Evolutionary conservation across 2,888 invertebrate species (phyloP).

Genomic region (Mythimna pallens): DNA sequence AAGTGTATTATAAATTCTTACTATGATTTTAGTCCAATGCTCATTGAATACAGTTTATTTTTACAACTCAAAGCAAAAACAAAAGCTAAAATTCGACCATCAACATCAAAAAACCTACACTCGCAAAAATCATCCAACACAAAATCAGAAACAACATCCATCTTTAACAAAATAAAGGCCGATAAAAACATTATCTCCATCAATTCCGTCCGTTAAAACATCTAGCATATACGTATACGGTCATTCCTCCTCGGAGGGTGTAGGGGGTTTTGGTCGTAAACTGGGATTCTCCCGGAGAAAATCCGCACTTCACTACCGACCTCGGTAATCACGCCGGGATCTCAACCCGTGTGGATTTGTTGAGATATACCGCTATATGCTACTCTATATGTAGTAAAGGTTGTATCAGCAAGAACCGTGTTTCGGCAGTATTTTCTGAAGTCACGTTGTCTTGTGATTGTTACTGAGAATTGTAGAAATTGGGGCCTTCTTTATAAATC

Average conservation of each 20-base stretch:
- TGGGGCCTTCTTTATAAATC: conserved; percentile 23
- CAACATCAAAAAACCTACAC: background rate
- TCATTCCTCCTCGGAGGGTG: conserved; percentile 72
- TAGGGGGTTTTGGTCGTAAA: conserved; percentile 82
- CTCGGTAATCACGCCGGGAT: conserved; percentile 83
- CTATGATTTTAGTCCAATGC: too few relatives aligned
- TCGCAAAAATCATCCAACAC: conserved; percentile 9
- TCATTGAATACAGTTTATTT: too few relatives aligned
- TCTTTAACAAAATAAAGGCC: conserved; percentile 61
- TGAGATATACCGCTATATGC: conserved; percentile 73
- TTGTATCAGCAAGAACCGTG: conserved; percentile 46
- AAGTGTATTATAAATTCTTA: background rate
- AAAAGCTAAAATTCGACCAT: background rate
- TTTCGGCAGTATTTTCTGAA: conserved; percentile 50
- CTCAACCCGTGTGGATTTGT: conserved; percentile 79
- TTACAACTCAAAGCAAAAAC: too few relatives aligned
- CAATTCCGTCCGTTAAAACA: conserved; percentile 69
- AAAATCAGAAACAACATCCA: conserved; percentile 51
- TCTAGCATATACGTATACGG: conserved; percentile 71
- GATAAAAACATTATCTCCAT: conserved; percentile 70
- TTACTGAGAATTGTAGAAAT: conserved; percentile 33
- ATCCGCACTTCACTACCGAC: conserved; percentile 87
- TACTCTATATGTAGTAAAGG: conserved; percentile 52
- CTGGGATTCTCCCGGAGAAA: conserved; percentile 85
- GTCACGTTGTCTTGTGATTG: conserved; percentile 55